Conservation (phyloP, 2,113 vertebrate species). For the Xiphorhynchus elegans region DNA sequence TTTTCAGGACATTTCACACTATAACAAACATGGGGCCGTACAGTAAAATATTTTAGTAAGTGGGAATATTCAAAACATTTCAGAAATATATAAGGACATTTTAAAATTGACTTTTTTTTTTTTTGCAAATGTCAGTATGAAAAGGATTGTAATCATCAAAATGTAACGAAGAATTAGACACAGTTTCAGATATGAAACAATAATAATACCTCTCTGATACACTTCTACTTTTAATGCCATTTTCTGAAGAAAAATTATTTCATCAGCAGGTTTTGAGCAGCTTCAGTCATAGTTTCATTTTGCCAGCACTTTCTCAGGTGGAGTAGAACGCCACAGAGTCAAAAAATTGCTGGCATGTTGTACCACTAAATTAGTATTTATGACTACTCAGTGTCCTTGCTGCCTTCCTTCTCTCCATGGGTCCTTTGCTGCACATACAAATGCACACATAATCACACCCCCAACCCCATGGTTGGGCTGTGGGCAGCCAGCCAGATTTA, state of each 20-base stretch:
- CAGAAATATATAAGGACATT: not conserved
- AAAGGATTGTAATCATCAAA: not conserved
- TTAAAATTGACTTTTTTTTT: not conserved
- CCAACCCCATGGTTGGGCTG: not conserved
- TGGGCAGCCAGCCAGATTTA: not conserved
- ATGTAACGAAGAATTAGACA: not conserved
- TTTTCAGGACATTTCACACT: not conserved
- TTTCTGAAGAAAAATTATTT: not conserved
- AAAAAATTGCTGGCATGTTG: not conserved
- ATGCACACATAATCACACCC: not conserved
- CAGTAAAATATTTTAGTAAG: not conserved
- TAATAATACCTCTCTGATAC: not conserved
- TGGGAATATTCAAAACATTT: not conserved
- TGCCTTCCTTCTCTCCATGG: not conserved
- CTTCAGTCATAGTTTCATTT: not conserved
- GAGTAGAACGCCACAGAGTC: not conserved
- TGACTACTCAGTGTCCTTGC: not conserved
- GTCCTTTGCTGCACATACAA: not conserved
- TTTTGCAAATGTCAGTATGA: not conserved
- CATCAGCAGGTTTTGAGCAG: not conserved
- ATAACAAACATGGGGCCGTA: fast-evolving
- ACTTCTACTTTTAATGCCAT: not conserved
- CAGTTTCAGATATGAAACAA: not conserved
- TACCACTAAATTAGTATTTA: not conserved
- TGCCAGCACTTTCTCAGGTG: not conserved